These are phyloP conservation scores for Neuroterus valhalla DNA, from an alignment of 1,140 invertebrate species.

Conservation along the genomic window DNA sequence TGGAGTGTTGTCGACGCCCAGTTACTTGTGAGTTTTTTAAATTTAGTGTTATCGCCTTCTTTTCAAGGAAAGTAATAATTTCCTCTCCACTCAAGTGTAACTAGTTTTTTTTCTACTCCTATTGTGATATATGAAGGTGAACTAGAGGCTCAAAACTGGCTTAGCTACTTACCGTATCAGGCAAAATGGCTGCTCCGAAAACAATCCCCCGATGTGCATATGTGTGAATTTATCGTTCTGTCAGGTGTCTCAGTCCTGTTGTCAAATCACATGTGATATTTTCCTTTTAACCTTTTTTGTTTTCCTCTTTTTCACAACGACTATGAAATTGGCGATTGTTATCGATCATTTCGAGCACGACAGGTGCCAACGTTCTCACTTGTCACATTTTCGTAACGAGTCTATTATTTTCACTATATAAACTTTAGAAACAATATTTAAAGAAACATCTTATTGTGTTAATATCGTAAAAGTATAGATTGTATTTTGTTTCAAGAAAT, in stretches of 20 bases:
- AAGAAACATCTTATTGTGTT: not conserved
- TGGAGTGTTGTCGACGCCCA: slow-evolving; percentile 67
- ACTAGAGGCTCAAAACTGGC: not conserved
- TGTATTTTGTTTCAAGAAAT: too few species aligned
- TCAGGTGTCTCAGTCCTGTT: slow-evolving; percentile 19
- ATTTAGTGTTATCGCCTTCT: slow-evolving; percentile 48
- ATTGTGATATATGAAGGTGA: not conserved
- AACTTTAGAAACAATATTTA: not conserved
- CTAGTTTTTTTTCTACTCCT: not conserved
- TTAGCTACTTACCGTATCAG: slow-evolving; percentile 49
- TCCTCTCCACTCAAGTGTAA: not conserved
- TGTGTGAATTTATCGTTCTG: slow-evolving; percentile 38
- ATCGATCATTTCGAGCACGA: not conserved
- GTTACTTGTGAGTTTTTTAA: slow-evolving; percentile 63
- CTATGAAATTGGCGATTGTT: not conserved
- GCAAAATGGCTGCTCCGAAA: slow-evolving; percentile 67
- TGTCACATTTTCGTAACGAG: slow-evolving; percentile 12
- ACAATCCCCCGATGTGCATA: slow-evolving; percentile 58
- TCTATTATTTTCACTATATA: not conserved
- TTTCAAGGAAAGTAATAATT: not conserved
- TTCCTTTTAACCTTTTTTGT: not conserved
- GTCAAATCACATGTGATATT: not conserved
- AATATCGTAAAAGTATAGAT: not conserved
- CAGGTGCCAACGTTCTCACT: slow-evolving; percentile 20
- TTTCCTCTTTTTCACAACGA: not conserved